Conservation (phyloP, 2,888 invertebrate genomes). For the Patella caerulea region DNA sequence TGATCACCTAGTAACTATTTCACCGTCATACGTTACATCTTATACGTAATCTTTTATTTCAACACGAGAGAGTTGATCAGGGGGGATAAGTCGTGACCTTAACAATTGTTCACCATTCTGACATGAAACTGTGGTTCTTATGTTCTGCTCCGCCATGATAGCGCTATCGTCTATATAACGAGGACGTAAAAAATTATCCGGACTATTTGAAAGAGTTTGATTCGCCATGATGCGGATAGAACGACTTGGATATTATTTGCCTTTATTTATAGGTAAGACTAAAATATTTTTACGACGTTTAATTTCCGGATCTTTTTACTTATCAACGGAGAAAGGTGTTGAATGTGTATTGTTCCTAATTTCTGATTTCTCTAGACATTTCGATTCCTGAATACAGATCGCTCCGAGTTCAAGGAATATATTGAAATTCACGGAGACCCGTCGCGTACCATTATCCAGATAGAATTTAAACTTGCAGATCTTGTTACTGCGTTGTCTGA, state of each 20-base stretch:
- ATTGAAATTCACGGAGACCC: no score
- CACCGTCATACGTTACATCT: not conserved
- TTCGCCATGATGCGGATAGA: not conserved
- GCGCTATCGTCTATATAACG: not conserved
- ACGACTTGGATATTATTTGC: not conserved
- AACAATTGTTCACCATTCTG: not conserved
- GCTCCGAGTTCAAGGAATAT: no score
- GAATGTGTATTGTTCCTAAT: no score
- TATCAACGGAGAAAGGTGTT: no score
- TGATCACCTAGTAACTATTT: not conserved
- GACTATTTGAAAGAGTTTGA: conserved; percentile 1
- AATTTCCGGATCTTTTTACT: no score
- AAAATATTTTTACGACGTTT: no score
- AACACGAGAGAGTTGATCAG: conserved; percentile 4
- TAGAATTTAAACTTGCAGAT: no score
- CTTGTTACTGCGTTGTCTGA: no score
- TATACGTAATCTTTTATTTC: not conserved
- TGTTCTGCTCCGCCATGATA: no score
- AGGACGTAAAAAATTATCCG: not conserved
- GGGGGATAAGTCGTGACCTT: conserved; percentile 11
- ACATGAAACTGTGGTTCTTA: not conserved
- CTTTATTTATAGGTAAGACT: conserved; percentile 3
- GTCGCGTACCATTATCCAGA: no score
- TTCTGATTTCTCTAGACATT: no score
- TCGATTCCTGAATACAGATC: no score